Evolutionary conservation across 2,113 vertebrate genomes (phyloP), one percentile per base, ranked within the genome.

Genomic region (Mola mola): DNA sequence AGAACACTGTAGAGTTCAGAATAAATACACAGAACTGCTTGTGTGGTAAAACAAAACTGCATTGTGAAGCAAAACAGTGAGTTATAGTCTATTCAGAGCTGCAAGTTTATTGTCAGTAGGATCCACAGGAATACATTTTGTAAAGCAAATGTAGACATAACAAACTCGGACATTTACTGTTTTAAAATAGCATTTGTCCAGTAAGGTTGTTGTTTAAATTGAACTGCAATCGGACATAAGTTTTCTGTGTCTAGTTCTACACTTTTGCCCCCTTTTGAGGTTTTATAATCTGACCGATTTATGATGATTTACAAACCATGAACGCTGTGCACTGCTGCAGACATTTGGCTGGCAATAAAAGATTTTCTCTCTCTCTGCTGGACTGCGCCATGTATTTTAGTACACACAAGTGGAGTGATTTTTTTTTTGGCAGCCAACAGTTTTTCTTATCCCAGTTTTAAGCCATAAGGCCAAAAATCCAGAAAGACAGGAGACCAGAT

Each of bases 371-470:
- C n/a, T 26, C 46, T 53, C 42, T 49, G 17, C 48, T 51, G 44
- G 33, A 22, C 47, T 64, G 3, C 15, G 9, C 46, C 3, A 2
- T 28, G 20, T 11, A 3, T 38, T 59, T 44, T 21, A 4, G n/a
- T 40, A 56, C 47, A 43, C 36, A 48, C 64, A 79, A 49, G 77
- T 49, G 44, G 75, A 72, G 47, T 42, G 31, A 16, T 33, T 56
- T 16, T 25, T 29, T 78, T 61, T 65, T 72, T 76, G 61, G 67
- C 60, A 36, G 28, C 63, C 21, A 48, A 20, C 9, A 2, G 26
- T 41, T 38, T 71, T 69, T 67, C 48, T 53, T 5, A n/a, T 37
- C 28, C 16, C 55, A 13, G n/a, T 33, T 42, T 19, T 47, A 25
- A 48, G 33, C 5, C 33, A 34, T 34, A 13, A 34, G 33, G 10